Conservation (phyloP, 2,113 vertebrate species). For the Heliornis fulica region DNA sequence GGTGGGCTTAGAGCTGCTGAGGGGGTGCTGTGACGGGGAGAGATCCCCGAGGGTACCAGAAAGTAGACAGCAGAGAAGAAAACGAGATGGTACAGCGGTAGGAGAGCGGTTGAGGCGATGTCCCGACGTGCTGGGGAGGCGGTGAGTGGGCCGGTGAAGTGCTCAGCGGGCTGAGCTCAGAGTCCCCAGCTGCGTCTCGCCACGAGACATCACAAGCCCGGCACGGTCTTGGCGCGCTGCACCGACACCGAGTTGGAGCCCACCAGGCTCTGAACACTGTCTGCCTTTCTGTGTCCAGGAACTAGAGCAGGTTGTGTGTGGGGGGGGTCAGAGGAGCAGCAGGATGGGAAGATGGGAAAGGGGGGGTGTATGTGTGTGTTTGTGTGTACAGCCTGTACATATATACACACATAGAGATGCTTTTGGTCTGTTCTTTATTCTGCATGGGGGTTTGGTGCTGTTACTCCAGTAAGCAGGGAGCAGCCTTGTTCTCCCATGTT, state of each 20-base stretch:
- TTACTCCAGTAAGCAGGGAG: neutral
- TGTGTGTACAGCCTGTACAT: accelerated
- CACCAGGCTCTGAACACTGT: neutral
- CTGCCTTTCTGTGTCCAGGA: neutral
- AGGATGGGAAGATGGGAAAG: neutral
- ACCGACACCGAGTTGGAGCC: neutral
- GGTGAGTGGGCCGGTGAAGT: constrained; percentile 46
- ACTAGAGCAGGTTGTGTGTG: neutral
- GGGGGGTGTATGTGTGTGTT: neutral
- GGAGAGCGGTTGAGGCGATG: neutral
- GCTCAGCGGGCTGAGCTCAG: constrained; percentile 55
- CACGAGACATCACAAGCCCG: neutral
- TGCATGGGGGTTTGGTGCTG: neutral
- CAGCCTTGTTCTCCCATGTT: neutral
- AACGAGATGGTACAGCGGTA: neutral
- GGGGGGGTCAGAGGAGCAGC: neutral
- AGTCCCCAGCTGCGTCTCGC: constrained; percentile 48
- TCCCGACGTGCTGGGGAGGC: neutral
- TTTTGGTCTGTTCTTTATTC: neutral
- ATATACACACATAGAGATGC: neutral
- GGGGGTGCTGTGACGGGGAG: neutral
- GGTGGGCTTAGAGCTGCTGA: neutral
- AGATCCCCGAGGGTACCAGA: neutral
- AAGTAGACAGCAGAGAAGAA: constrained; percentile 14
- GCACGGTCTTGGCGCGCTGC: constrained; percentile 11